Percentiles rank a stretch among this genome's conserved stretches.
Conservation (phyloP, 2,113 vertebrate genomes). For the Atherinomorus stipes region DNA sequence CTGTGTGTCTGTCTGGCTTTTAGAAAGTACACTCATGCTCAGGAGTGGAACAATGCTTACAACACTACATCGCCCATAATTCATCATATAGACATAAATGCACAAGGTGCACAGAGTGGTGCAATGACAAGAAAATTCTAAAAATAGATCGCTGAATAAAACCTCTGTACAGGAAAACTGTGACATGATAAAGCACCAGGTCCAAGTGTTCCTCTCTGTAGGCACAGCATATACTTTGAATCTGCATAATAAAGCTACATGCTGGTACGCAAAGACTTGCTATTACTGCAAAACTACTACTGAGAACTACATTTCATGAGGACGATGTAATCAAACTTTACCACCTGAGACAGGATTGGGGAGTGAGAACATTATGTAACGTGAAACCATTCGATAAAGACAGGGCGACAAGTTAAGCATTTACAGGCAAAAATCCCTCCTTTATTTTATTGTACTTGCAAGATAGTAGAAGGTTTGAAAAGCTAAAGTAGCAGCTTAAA, state of each 20-base stretch:
- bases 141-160: slow-evolving; percentile 75
- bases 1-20: slow-evolving; percentile 63
- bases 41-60: slow-evolving; percentile 73
- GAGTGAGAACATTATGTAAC: not conserved
- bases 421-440: too few relatives aligned
- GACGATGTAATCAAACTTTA: slow-evolving; percentile 2
- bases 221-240: slow-evolving; percentile 27
- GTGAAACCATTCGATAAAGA: not conserved
- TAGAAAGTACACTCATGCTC: slow-evolving; percentile 57
- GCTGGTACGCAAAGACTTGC: slow-evolving; percentile 2
- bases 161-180: slow-evolving; percentile 57
- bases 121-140: slow-evolving; percentile 69
- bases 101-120: slow-evolving; percentile 72
- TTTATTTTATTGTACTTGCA: not conserved
- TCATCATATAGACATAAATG: slow-evolving; percentile 74
- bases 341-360: slow-evolving; percentile 2
- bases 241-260: slow-evolving; percentile 52
- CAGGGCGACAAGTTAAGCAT: too few relatives aligned
- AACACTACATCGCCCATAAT: slow-evolving; percentile 79
- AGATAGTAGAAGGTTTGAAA: not conserved
- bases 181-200: slow-evolving; percentile 71
- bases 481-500: too few relatives aligned
- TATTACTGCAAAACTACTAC: slow-evolving; percentile 5
- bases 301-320: not conserved
- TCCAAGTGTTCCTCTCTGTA: slow-evolving; percentile 57